These are phyloP conservation scores for Catharus ustulatus DNA, from an alignment of 2,797 vertebrate genomes.

Conservation along the genomic window DNA sequence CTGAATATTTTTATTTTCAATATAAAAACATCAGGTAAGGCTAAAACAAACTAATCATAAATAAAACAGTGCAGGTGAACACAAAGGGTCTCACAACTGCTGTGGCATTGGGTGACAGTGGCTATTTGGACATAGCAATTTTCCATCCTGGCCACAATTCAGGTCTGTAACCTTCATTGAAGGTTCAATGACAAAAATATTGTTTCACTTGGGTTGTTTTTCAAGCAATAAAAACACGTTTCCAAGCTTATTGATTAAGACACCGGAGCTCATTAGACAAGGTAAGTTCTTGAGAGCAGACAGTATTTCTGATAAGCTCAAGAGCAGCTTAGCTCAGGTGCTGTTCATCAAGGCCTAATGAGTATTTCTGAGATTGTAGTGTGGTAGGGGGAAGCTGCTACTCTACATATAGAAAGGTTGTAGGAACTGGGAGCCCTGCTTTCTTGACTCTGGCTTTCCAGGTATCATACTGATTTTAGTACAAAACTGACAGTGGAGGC, in stretches of 20 bases:
- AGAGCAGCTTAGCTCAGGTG: neutral
- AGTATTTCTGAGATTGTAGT: neutral
- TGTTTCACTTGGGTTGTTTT: neutral
- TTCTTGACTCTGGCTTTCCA: neutral
- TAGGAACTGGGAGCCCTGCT: neutral
- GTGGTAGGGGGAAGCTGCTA: neutral
- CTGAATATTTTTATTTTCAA: neutral
- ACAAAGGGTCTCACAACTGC: rapidly evolving
- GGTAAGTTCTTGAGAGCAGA: neutral
- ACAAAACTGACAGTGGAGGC: rapidly evolving
- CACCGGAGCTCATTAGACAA: neutral
- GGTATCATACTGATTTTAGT: neutral
- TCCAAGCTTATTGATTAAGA: neutral
- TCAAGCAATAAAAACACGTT: neutral
- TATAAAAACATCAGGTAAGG: neutral
- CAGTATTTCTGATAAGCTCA: neutral
- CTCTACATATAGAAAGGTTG: neutral
- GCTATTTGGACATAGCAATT: neutral
- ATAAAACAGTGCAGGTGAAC: neutral
- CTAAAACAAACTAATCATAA: neutral
- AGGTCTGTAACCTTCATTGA: neutral
- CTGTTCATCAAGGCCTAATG: neutral
- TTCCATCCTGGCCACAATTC: neutral
- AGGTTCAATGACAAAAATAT: neutral
- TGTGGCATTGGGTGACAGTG: neutral